A percentile compares a stretch with the other conserved stretches of the same genome.
phyloP scores from a whole-genome alignment of 2,797 vertebrate species.

The Rousettus madagascariensis region DNA sequence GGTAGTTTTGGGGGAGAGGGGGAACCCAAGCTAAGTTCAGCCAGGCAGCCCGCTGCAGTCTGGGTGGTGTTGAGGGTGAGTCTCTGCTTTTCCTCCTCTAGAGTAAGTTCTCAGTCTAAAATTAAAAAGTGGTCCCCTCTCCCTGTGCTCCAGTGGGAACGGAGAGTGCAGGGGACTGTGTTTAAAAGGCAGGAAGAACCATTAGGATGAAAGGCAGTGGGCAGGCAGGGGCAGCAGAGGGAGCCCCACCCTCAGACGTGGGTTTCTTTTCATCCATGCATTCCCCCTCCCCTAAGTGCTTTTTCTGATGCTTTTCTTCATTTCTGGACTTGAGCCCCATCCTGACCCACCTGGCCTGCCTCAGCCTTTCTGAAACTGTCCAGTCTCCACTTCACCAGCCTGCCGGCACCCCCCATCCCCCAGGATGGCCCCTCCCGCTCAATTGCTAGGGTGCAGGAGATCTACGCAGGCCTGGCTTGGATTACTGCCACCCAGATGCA shows the following conservation, averaged over 20 bases:
- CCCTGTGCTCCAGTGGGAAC: not conserved
- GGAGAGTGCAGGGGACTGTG: not conserved
- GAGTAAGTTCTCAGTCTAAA: not conserved
- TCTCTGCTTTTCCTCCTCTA: not conserved
- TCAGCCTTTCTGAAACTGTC: constrained; percentile 50
- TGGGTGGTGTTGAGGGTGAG: not conserved
- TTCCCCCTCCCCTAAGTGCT: not conserved
- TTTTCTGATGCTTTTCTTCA: constrained; percentile 32
- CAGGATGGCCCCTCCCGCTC: not conserved
- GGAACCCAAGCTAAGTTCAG: not conserved
- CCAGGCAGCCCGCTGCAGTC: not conserved
- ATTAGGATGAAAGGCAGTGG: not conserved
- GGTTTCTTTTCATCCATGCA: constrained; percentile 21
- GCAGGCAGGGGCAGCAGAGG: not conserved
- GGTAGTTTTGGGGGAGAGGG: not conserved
- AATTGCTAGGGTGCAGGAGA: not conserved
- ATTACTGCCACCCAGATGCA: constrained; percentile 70
- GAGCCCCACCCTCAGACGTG: not conserved
- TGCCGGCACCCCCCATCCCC: not conserved
- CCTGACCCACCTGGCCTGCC: not conserved
- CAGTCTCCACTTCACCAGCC: not conserved
- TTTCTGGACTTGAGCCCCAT: constrained; percentile 49
- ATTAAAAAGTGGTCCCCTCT: not conserved
- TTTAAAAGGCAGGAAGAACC: not conserved
- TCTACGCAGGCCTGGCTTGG: not conserved